phyloP scores from a whole-genome alignment of 2,797 vertebrate species.

The Dendrocincla fuliginosa region DNA sequence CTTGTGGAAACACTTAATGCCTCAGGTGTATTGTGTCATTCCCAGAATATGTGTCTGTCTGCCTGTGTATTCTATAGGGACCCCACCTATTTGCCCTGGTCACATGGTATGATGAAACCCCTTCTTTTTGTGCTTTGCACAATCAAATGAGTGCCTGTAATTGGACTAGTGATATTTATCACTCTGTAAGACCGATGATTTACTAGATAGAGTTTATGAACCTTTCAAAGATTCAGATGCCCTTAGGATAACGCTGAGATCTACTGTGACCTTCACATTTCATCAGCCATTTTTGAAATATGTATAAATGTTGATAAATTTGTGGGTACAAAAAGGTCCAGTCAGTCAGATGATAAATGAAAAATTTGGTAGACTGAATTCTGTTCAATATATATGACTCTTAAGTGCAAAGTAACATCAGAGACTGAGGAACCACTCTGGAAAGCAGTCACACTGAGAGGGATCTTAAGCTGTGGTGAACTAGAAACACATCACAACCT shows the following conservation, averaged over 20 bases:
- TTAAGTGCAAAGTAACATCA: background rate
- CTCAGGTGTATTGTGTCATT: background rate
- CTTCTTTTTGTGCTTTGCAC: background rate
- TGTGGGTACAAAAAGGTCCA: background rate
- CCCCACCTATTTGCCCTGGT: background rate
- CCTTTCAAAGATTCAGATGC: background rate
- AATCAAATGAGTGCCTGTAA: background rate
- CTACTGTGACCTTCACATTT: background rate
- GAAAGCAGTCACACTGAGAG: background rate
- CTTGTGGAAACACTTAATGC: background rate
- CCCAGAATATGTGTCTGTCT: background rate
- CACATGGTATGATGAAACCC: background rate
- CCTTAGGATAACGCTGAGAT: too few relatives aligned
- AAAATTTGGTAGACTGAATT: background rate
- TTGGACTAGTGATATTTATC: background rate
- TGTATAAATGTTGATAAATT: background rate
- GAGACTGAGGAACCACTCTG: background rate
- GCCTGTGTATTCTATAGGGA: fast-evolving
- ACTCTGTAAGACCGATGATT: background rate
- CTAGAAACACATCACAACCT: background rate
- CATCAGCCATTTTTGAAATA: background rate
- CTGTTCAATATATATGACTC: background rate
- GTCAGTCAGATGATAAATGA: too few relatives aligned
- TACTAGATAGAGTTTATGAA: background rate
- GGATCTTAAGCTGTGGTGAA: background rate